These are phyloP conservation scores for Otolemur garnettii DNA, from an alignment of 2,113 vertebrate genomes.

Conservation along the genomic window DNA sequence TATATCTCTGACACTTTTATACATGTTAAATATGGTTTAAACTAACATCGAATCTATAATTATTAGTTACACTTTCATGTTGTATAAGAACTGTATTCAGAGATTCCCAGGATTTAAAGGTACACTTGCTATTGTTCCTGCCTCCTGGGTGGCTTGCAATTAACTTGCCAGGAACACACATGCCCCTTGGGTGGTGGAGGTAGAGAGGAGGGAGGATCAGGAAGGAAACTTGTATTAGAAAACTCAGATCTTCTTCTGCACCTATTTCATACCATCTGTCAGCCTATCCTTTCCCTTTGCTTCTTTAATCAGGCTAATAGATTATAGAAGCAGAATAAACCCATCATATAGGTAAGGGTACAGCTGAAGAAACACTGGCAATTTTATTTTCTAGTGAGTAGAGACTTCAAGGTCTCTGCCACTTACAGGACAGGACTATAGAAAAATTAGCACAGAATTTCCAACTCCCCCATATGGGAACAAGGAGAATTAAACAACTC, in stretches of 20 bases:
- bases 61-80: background rate
- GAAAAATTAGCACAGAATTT: background rate
- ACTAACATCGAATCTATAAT: background rate
- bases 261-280: background rate
- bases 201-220: background rate
- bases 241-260: background rate
- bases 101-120: conserved; percentile 41
- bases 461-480: background rate
- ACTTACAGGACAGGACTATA: background rate
- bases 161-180: background rate
- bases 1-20: background rate
- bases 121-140: background rate
- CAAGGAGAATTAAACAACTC: background rate
- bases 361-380: background rate
- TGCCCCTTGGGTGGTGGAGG: background rate
- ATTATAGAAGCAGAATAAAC: conserved; percentile 34
- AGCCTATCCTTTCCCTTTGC: background rate
- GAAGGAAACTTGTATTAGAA: background rate
- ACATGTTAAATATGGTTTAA: conserved; percentile 4
- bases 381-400: background rate
- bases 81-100: background rate
- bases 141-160: background rate
- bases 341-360: background rate
- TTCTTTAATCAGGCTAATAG: background rate
- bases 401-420: background rate